phyloP scores from a whole-genome alignment of 2,113 vertebrate species.

The Phylloscopus whistleri region DNA sequence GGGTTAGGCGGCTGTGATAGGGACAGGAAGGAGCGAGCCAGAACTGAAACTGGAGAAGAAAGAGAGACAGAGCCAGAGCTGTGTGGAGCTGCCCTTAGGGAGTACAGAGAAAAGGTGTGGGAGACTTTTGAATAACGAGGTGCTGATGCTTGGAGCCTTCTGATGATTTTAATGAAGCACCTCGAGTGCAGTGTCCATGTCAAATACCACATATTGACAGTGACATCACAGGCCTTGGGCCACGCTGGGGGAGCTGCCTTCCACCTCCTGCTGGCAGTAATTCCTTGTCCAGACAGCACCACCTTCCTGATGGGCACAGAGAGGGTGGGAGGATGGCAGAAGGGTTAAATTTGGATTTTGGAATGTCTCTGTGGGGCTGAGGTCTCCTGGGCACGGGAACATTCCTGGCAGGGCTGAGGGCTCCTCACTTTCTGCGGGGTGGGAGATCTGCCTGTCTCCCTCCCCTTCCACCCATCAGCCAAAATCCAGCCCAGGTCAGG shows the following conservation, averaged over 20 bases:
- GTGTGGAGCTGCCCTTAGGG: too few relatives aligned
- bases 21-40: too few relatives aligned
- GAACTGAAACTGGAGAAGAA: too few relatives aligned
- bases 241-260: background rate
- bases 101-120: too few relatives aligned
- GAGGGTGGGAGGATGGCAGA: fast-evolving
- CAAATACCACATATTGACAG: too few relatives aligned
- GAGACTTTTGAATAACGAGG: too few relatives aligned
- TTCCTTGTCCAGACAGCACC: fast-evolving
- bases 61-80: too few relatives aligned
- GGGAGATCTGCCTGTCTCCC: background rate
- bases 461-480: background rate
- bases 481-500: background rate
- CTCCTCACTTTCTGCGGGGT: background rate
- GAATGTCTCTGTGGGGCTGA: background rate
- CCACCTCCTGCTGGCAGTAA: background rate
- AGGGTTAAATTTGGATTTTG: background rate
- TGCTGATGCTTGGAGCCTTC: too few relatives aligned
- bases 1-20: too few relatives aligned
- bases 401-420: background rate
- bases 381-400: background rate
- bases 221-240: too few relatives aligned
- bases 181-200: too few relatives aligned
- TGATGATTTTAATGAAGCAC: too few relatives aligned
- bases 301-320: background rate